Evolutionary conservation across 2,113 vertebrate genomes (phyloP).

Genomic region (Albula goreensis): DNA sequence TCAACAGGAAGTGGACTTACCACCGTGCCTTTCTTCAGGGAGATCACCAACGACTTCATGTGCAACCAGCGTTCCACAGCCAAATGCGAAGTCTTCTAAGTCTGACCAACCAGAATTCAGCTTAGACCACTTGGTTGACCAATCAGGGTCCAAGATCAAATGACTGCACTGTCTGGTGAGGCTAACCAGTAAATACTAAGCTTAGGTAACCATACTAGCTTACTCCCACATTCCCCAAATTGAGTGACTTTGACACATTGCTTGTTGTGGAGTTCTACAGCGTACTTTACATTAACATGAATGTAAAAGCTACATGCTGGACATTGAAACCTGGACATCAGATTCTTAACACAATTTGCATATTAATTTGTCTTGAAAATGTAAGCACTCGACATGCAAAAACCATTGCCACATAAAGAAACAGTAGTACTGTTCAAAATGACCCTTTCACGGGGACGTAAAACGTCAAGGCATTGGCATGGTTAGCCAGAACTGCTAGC

Average conservation of each 20-base stretch:
- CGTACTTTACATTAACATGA: neutral
- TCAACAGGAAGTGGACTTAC: constrained; percentile 65
- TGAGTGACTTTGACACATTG: neutral
- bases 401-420: neutral
- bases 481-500: no score
- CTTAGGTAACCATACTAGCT: neutral
- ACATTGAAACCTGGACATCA: neutral
- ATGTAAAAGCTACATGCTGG: neutral
- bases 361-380: no score
- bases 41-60: constrained; percentile 72
- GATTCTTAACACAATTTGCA: neutral
- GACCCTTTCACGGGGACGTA: no score
- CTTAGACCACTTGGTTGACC: neutral
- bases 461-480: no score
- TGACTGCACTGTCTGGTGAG: neutral
- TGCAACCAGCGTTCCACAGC: constrained; percentile 70
- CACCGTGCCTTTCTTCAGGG: constrained; percentile 61
- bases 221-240: neutral
- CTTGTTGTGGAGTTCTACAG: neutral
- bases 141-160: neutral
- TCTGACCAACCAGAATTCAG: neutral
- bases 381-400: neutral
- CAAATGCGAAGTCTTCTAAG: constrained; percentile 56
- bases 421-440: neutral
- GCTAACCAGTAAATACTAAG: neutral